phyloP scores from a whole-genome alignment of 2,888 invertebrate species.

The Orchesellides sinensis region DNA sequence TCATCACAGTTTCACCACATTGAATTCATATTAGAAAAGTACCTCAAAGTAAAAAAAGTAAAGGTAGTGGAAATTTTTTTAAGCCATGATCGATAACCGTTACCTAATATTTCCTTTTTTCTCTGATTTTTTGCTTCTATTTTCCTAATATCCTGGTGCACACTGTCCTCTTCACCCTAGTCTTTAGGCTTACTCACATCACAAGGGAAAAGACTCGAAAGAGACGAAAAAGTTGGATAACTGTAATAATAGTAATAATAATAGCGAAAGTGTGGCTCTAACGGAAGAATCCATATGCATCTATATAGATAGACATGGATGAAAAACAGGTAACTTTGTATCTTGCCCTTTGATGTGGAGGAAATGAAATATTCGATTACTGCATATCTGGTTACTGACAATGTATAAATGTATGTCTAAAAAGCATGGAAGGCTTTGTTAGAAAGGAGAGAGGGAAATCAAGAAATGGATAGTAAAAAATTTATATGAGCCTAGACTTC shows the following conservation, averaged over 20 bases:
- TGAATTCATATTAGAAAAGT: background rate
- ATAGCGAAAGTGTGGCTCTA: background rate
- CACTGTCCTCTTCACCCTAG: background rate
- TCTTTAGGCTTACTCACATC: background rate
- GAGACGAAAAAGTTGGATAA: background rate
- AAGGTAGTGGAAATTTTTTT: background rate
- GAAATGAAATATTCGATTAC: slow-evolving; percentile 60
- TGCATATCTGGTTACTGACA: slow-evolving; percentile 25
- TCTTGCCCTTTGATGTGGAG: slow-evolving; percentile 48
- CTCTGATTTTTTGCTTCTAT: background rate
- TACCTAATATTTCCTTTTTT: background rate
- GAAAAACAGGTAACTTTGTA: slow-evolving; percentile 36
- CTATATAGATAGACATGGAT: no score
- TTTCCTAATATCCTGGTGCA: background rate
- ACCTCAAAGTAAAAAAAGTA: background rate
- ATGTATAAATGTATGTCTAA: no score
- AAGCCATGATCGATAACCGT: background rate
- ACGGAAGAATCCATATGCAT: background rate
- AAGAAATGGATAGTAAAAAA: slow-evolving; percentile 18
- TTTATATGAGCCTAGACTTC: no score
- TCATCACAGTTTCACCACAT: background rate
- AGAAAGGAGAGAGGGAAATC: slow-evolving; percentile 8
- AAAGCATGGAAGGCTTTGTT: no score
- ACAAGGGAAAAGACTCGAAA: slow-evolving; percentile 5
- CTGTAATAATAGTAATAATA: no score